Conservation (phyloP, 2,888 invertebrate genomes). For the Eilema sororculum region DNA sequence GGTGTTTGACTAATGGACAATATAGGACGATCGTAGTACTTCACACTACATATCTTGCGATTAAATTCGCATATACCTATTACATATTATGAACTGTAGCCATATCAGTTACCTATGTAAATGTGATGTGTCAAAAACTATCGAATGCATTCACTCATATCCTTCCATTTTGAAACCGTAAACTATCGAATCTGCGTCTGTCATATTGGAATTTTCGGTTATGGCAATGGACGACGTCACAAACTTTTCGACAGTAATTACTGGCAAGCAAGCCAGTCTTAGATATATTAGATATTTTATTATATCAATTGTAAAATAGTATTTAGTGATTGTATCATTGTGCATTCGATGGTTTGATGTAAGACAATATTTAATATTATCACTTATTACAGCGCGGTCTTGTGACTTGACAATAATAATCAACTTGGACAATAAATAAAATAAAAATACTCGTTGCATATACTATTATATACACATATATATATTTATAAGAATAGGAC, state of each 20-base stretch:
- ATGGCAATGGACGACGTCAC: neutral
- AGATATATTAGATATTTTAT: neutral
- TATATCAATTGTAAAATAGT: conserved; percentile 5
- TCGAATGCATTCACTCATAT: conserved; percentile 43
- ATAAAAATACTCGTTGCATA: neutral
- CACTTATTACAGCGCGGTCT: conserved; percentile 48
- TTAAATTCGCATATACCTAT: conserved; percentile 46
- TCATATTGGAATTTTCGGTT: neutral
- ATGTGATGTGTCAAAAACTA: conserved; percentile 27
- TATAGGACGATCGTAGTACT: conserved; percentile 53
- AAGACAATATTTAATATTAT: conserved; percentile 40
- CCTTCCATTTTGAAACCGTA: conserved; percentile 6
- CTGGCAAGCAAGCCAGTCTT: neutral
- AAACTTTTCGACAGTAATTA: neutral
- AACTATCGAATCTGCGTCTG: neutral
- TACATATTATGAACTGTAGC: conserved; percentile 43
- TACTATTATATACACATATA: conserved; percentile 19
- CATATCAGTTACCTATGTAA: conserved; percentile 39
- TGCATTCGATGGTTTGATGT: conserved; percentile 49
- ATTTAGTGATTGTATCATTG: conserved; percentile 2
- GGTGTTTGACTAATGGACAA: conserved; percentile 58
- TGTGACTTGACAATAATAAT: conserved; percentile 44
- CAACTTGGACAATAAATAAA: conserved; percentile 43
- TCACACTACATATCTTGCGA: conserved; percentile 74
- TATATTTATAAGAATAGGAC: conserved; percentile 39